Evolutionary conservation across 2,888 invertebrate species (phyloP), one percentile per base, ranked within the genome.

Genomic region (Rhyacophila evoluta): DNA sequence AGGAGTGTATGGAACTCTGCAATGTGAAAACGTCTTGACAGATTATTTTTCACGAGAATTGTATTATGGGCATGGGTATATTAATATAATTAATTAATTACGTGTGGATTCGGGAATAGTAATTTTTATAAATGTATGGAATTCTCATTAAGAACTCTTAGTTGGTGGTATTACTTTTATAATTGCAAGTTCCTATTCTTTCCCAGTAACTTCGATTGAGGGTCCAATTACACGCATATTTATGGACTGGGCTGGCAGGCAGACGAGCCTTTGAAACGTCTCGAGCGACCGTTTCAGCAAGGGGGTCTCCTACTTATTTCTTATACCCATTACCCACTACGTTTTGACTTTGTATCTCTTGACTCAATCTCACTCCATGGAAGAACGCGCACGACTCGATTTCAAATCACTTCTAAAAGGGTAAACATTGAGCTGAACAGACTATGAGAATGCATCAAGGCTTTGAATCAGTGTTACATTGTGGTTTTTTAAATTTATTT

Each of bases 221-320:
- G 74, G 74, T 37, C 75, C 75, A 75, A 75, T 75, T 75, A 75
- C 38, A 73, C 70, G 69, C 75, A 38, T 75, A 75, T 75, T 75
- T 75, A 75, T 75, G 75, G 75, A 28, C 75, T 15, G 27, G 15
- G 67, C 27, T 15, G n/a, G 75, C 55, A 55, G 55, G 55, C 55
- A 55, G 55, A 55, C 55, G 55, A 55, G 19, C 15, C 55, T 55
- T 55, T 55, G 55, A 55, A 55, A 55, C 55, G 55, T 55, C 55
- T 55, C 19, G 55, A 55, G 19, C 55, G 55, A 55, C 55, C 55
- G 25, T 55, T 55, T 55, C 55, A 55, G 55, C 55, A 19, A 55
- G 55, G 55, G 55, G 55, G 25, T 55, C 55, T 55, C 10, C 55
- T 25, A 55, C 55, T 55, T 19, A 19, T 8, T 55, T 55, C 25